Evolutionary conservation across 2,888 invertebrate species (phyloP), one percentile per base, ranked within the genome.

Genomic region (Alsophila aescularia): DNA sequence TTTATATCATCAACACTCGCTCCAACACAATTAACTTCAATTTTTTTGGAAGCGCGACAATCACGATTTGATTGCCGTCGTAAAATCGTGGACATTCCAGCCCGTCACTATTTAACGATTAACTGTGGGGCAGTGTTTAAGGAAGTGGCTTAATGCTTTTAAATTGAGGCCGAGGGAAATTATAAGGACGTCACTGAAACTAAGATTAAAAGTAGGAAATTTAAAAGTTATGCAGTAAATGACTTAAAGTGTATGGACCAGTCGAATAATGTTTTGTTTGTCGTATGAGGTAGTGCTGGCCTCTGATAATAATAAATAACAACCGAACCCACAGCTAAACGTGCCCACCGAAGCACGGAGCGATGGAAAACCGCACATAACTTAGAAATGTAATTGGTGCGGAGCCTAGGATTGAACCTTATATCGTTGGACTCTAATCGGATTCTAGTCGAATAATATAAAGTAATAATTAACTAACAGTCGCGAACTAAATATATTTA

Each of bases 1-100:
- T 85, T 85, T 86, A 85, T 86, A 81, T 82, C 87, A 87, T 89
- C 88, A 87, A 87, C 90, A 87, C 90, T 85, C 82, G 75, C 71
- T 79, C 71, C 73, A 75, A 75, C 84, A 87, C 85, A 89, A 90
- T 90, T 88, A 90, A 89, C 79, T 60, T 83, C 72, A 69, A 75
- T 81, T 84, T 87, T 81, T 90, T 87, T 83, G 77, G 80, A 77
- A 81, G 81, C 75, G 83, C 85, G 85, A 90, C 90, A 87, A 87
- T 90, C 87, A 87, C 81, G 82, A 79, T 88, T 90, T 88, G 87
- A 90, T 89, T 87, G 82, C 74, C 60, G 80, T 78, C 72, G 72
- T 82, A 81, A 85, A 81, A 83, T 83, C 74, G 69, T 83, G 83
- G 83, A 82, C 75, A 77, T 75, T 75, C 68, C 78, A 64, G 64